These are phyloP conservation scores for Sphyrna mokarran DNA, from an alignment of 2,113 vertebrate genomes.

Conservation along the genomic window DNA sequence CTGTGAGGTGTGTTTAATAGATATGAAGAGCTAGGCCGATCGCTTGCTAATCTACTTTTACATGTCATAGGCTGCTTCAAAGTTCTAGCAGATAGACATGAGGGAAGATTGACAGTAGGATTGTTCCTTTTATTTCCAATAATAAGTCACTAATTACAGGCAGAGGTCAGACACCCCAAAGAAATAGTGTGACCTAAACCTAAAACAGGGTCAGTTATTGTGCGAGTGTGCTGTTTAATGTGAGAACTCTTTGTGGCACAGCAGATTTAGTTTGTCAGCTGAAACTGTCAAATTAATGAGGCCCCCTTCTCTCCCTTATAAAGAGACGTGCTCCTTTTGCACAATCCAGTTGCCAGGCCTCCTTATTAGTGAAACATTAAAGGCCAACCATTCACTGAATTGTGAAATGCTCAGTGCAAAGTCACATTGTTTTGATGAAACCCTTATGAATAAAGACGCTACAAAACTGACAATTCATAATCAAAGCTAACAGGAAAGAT, in stretches of 20 bases:
- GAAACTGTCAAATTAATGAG: constrained; percentile 14
- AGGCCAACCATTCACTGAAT: not conserved
- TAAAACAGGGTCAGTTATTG: not conserved
- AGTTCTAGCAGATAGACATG: not conserved
- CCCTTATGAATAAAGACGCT: not conserved
- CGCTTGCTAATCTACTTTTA: not conserved
- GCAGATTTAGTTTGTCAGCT: constrained; percentile 19
- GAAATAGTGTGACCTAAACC: not conserved
- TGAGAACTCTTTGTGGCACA: not conserved
- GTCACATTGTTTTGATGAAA: not conserved
- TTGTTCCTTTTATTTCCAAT: not conserved
- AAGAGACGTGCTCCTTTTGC: not conserved
- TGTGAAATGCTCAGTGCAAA: not conserved
- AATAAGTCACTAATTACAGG: constrained; percentile 8
- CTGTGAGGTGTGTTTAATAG: not conserved
- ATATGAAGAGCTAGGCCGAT: not conserved
- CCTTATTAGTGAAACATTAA: not conserved
- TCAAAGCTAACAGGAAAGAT: not conserved
- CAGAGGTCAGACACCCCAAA: not conserved
- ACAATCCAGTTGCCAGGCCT: not conserved
- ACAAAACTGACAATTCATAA: not conserved
- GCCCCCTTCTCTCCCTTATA: not conserved
- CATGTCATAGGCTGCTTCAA: not conserved
- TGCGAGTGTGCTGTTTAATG: not conserved
- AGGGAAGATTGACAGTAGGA: not conserved